Evolutionary conservation across 2,797 vertebrate species (phyloP), one percentile per base, ranked within the genome.

Genomic region (Acestrorhynchus altus): DNA sequence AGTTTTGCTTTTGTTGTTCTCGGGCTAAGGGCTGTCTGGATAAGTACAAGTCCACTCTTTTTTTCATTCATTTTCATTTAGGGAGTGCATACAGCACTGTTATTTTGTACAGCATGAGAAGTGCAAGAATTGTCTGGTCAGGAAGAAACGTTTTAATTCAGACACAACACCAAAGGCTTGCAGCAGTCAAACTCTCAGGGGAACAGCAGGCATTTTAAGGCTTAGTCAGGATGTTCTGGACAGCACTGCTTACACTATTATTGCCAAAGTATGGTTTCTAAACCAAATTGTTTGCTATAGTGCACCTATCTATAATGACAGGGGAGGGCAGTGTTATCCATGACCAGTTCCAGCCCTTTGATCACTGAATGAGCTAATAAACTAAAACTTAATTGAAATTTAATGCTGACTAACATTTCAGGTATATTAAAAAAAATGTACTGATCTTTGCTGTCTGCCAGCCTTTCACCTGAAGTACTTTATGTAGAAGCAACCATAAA

Each of bases 1-100:
- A 49, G 11, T 57, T 56, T 59, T 28, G 9, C 4, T 40, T 54
- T 56, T 63, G 40, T 51, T 52, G 20, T 44, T 71, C 64, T 54
- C 20, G 60, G 31, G 22, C 9, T 42, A 26, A 16, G 40, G 12
- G 1, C 26, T 18, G 59, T 59, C 63, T 42, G 61, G 22, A 35
- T 28, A 64, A 42, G n/a, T 60, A 5, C 26, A 51, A 71, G n/a
- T 18, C 35, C 66, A 20, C 20, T 39, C 7, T 12, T 44, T 11
- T 22, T 42, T 44, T 64, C 39, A 64, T 6, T 67, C 8, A 47
- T 49, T 24, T 26, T 2, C 46, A 24, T 22, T 47, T 31, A 49
- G 26, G 8, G 24, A 24, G 31, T 20, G 2, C 16, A 13, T 35
- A 35, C 20, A 52, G 47, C 8, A 51, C 13, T 51, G 65, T 69